phyloP scores from a whole-genome alignment of 2,888 invertebrate species.

The Unio pictorum region DNA sequence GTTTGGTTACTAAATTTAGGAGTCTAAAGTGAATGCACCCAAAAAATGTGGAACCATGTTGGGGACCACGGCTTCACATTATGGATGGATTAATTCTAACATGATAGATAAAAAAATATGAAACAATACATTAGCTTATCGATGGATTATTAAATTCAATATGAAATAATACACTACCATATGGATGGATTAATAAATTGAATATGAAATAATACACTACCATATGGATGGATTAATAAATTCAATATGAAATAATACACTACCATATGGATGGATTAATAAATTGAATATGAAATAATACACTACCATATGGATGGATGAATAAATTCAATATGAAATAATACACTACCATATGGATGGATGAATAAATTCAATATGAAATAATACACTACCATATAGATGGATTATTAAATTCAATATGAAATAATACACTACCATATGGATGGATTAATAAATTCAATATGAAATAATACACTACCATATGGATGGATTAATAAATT shows the following conservation, averaged over 20 bases:
- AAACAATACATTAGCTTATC: slow-evolving; percentile 75
- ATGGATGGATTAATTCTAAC: too few relatives aligned
- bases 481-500: slow-evolving; percentile 15
- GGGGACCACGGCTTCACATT: not conserved
- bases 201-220: slow-evolving; percentile 1
- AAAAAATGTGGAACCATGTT: slow-evolving; percentile 17
- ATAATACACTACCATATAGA: too few relatives aligned
- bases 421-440: slow-evolving; percentile 75
- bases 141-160: slow-evolving; percentile 74
- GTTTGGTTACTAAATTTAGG: too few relatives aligned
- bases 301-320: slow-evolving; percentile 85
- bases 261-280: slow-evolving; percentile 14
- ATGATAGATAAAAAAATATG: too few relatives aligned
- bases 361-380: slow-evolving; percentile 81
- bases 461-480: slow-evolving; percentile 5
- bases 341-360: slow-evolving; percentile 80
- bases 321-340: slow-evolving; percentile 64
- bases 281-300: too few relatives aligned
- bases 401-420: too few relatives aligned
- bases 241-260: not conserved
- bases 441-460: too few relatives aligned
- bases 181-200: slow-evolving; percentile 19
- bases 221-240: too few relatives aligned
- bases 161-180: slow-evolving; percentile 5
- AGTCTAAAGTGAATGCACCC: slow-evolving; percentile 72